Evolutionary conservation across 2,797 vertebrate species (phyloP), one percentile per base, ranked within the genome.

Genomic region (Macrochelys suwanniensis): DNA sequence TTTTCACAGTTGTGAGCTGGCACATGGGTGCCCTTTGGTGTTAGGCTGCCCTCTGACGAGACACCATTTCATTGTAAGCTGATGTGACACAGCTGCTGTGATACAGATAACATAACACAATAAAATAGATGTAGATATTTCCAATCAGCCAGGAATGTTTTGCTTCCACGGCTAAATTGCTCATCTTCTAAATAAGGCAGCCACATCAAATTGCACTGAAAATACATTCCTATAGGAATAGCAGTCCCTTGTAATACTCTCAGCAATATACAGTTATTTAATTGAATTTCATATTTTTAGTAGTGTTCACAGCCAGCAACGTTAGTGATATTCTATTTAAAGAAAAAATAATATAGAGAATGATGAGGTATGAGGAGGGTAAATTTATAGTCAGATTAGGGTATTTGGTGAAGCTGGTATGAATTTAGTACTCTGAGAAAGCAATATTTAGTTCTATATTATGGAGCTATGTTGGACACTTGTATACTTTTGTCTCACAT

Each of bases 261-360:
- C 54, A 89, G 84, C 45, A 87, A 57, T 17, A 37, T 51, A 28
- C 33, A 37, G 13, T 80, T 94, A 88, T 84, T 81, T 91, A 91
- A 79, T 47, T 92, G 19, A 92, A 85, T 95, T 94, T 94, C 49
- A 61, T 59, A 79, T 17, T 92, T 59, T 89, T 15, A 21, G 68
- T 49, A 51, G 6, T 19, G 4, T 77, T 94, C 96, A 33, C 42
- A 84, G 71, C 76, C 26, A 85, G 33, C 59, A 59, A n/a, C 33
- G 7, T 84, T 65, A 80, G 16, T 53, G 21, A 25, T 23, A 85
- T 42, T n/a, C 8, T 85, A 17, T 56, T 83, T n/a, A 87, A 76
- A 91, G 42, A 47, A 68, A 87, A 94, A 93, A 37, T 11, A 78
- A 53, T 78, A 23, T 11, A 45, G 8, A 76, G 15, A 28, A 17